These are phyloP conservation scores for Sibirionetta formosa DNA, from an alignment of 2,797 vertebrate species.

Conservation along the genomic window DNA sequence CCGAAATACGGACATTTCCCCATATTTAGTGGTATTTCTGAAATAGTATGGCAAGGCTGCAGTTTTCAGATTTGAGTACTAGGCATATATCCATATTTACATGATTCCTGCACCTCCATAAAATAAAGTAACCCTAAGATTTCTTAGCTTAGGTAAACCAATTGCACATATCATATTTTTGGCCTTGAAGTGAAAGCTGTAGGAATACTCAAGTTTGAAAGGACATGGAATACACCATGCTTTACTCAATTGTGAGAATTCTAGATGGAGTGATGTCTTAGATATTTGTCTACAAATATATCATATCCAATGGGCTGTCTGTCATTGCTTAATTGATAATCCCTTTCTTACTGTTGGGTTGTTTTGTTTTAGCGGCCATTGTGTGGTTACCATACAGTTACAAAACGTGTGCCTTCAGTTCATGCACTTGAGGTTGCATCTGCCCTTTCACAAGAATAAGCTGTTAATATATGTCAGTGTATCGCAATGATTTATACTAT, in stretches of 20 bases:
- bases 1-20: background rate
- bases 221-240: background rate
- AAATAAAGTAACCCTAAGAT: background rate
- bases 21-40: background rate
- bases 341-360: background rate
- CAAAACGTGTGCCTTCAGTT: accelerated
- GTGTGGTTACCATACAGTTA: background rate
- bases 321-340: background rate
- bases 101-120: background rate
- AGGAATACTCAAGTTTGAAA: background rate
- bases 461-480: background rate
- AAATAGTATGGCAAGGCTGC: background rate
- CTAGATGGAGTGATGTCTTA: background rate
- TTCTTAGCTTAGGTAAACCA: background rate
- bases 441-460: background rate
- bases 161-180: background rate
- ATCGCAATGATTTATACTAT: background rate
- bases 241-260: background rate
- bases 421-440: background rate
- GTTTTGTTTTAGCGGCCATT: background rate
- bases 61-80: background rate
- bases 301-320: background rate
- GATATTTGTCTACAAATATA: background rate
- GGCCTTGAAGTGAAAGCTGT: background rate
- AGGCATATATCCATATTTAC: background rate